These are phyloP conservation scores for Coelopa frigida DNA, from an alignment of 1,140 invertebrate genomes.

Conservation along the genomic window DNA sequence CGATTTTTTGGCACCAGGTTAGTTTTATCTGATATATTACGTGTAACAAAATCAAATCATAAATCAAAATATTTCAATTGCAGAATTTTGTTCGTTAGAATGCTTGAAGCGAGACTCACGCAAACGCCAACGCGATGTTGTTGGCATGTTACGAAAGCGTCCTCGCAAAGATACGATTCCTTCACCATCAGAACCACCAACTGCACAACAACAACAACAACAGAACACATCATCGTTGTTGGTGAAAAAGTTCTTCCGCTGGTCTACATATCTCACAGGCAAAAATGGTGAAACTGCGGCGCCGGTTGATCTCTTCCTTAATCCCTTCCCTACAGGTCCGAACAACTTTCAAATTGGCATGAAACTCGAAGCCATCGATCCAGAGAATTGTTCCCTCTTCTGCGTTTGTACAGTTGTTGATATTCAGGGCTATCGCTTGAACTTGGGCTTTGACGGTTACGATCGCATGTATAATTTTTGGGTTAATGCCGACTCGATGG, in stretches of 20 bases:
- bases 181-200: too few relatives aligned
- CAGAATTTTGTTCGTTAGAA: constrained; percentile 28
- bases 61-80: not conserved
- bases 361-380: constrained; percentile 92
- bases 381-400: constrained; percentile 79
- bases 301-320: constrained; percentile 69
- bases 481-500: constrained; percentile 82
- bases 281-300: constrained; percentile 44
- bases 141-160: constrained; percentile 10
- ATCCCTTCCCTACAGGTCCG: constrained; percentile 62
- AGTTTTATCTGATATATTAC: constrained; percentile 14
- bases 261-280: constrained; percentile 28
- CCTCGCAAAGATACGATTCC: constrained; percentile 1
- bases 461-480: constrained; percentile 88
- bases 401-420: constrained; percentile 83
- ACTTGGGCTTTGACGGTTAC: constrained; percentile 90
- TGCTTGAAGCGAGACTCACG: constrained; percentile 22
- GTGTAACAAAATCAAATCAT: not conserved
- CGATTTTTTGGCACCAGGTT: constrained; percentile 68
- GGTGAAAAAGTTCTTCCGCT: constrained; percentile 22
- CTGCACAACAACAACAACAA: not conserved
- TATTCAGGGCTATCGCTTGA: constrained; percentile 71
- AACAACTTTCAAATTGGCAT: constrained; percentile 77
- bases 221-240: not conserved
- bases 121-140: not conserved